Conservation (phyloP, 2,113 vertebrate genomes). For the Dasyornis broadbenti region DNA sequence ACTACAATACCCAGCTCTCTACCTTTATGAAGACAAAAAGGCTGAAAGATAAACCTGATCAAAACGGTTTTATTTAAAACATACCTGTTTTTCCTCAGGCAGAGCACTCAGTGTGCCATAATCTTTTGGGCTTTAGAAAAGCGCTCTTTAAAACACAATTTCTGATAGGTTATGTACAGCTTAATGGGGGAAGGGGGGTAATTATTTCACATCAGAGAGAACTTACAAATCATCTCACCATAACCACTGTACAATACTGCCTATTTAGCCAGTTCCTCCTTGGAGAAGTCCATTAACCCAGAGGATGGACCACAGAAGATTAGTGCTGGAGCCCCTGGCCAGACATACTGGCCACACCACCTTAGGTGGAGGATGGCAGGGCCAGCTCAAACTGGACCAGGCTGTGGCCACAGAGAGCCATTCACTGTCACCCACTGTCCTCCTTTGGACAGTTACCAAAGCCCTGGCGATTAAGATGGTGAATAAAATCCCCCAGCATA, state of each 20-base stretch:
- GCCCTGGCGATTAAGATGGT: neutral
- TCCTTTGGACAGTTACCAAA: neutral
- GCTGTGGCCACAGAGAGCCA: neutral
- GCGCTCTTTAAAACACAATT: neutral
- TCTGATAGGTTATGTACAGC: neutral
- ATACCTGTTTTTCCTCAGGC: neutral
- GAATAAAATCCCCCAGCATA: neutral
- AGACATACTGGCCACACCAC: rapidly evolving
- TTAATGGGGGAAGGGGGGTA: rapidly evolving
- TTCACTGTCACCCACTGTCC: neutral
- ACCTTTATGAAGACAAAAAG: neutral
- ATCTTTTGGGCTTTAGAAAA: neutral
- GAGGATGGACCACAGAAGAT: neutral
- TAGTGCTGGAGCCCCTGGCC: neutral
- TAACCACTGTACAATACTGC: neutral
- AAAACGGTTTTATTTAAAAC: neutral
- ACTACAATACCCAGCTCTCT: neutral
- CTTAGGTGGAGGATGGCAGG: neutral
- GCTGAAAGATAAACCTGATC: neutral
- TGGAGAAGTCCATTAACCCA: neutral
- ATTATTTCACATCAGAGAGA: neutral
- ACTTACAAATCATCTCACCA: neutral
- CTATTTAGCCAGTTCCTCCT: neutral
- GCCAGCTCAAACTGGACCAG: neutral
- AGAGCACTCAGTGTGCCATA: neutral